Evolutionary conservation across 2,797 vertebrate species (phyloP).

Genomic region (Phoxinus dragarum): DNA sequence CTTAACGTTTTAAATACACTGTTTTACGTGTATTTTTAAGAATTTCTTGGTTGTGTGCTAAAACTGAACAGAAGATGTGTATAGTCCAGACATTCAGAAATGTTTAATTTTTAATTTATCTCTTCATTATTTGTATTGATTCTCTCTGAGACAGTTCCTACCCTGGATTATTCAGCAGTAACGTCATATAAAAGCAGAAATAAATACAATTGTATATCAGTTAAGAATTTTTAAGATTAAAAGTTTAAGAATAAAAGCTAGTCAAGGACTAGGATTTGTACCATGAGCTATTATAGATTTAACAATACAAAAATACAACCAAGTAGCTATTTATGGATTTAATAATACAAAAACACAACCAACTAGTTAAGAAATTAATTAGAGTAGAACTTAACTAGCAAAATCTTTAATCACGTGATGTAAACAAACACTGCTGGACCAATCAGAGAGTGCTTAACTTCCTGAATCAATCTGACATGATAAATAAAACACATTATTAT

Average conservation of each 20-base stretch:
- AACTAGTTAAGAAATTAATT: not conserved
- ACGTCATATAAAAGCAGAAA: not conserved
- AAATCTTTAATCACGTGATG: slow-evolving; percentile 17
- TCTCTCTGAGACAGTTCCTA: not conserved
- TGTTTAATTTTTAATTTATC: not conserved
- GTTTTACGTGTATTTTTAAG: not conserved
- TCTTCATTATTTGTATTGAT: not conserved
- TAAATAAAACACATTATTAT: not conserved
- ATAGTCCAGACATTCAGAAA: not conserved
- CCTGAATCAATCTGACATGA: not conserved
- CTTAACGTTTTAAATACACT: not conserved
- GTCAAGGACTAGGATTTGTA: not conserved
- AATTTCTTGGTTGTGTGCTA: not conserved
- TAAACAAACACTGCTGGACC: slow-evolving; percentile 14
- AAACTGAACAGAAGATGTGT: not conserved
- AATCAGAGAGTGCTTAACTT: not conserved
- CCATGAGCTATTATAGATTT: too few relatives aligned
- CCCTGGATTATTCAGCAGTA: not conserved
- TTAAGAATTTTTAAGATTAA: not conserved
- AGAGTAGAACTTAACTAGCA: not conserved
- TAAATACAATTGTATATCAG: not conserved
- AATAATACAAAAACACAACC: not conserved
- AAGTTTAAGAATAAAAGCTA: not conserved
- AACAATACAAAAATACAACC: too few relatives aligned
- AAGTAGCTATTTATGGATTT: not conserved